A percentile compares a stretch with the other conserved stretches of the same genome.
These are phyloP conservation scores for Amblyjoppa proteus DNA, from an alignment of 2,888 invertebrate species.

Conservation along the genomic window DNA sequence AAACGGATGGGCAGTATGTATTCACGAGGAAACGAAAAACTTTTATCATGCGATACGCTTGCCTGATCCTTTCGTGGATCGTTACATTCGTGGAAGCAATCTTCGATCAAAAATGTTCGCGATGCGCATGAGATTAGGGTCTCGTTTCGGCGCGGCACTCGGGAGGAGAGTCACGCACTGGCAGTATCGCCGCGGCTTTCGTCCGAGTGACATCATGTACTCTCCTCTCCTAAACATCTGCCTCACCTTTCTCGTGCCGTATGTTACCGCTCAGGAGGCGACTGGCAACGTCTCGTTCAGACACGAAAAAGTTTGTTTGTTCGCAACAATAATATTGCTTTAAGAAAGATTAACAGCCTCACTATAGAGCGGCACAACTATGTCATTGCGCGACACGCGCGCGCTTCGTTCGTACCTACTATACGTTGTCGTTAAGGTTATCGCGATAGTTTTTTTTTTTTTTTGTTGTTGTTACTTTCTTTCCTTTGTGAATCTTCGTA, in stretches of 20 bases:
- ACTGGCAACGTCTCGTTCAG: conserved; percentile 42
- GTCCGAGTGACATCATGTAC: conserved; percentile 52
- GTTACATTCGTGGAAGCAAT: not conserved
- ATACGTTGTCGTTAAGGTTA: not conserved
- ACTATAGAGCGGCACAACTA: not conserved
- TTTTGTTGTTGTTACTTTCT: not conserved
- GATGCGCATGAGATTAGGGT: conserved; percentile 31
- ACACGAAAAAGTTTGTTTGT: conserved; percentile 55
- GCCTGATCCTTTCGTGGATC: not conserved
- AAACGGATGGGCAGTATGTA: not conserved
- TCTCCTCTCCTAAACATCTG: conserved; percentile 47
- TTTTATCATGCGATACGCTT: not conserved
- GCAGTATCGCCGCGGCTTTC: conserved; percentile 60
- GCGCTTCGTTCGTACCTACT: not conserved
- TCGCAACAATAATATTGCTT: not conserved
- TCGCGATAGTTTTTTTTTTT: not conserved
- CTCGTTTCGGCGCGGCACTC: not conserved
- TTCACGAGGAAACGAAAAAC: not conserved
- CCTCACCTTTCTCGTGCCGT: conserved; percentile 61
- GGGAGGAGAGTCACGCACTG: conserved; percentile 21
- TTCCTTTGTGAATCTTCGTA: not conserved
- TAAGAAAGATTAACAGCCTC: not conserved
- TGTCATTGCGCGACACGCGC: not conserved
- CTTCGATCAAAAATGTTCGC: not conserved
- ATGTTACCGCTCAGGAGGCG: conserved; percentile 49